These are phyloP conservation scores for Pharmacophagus antenor DNA, from an alignment of 2,888 invertebrate species.

Conservation along the genomic window DNA sequence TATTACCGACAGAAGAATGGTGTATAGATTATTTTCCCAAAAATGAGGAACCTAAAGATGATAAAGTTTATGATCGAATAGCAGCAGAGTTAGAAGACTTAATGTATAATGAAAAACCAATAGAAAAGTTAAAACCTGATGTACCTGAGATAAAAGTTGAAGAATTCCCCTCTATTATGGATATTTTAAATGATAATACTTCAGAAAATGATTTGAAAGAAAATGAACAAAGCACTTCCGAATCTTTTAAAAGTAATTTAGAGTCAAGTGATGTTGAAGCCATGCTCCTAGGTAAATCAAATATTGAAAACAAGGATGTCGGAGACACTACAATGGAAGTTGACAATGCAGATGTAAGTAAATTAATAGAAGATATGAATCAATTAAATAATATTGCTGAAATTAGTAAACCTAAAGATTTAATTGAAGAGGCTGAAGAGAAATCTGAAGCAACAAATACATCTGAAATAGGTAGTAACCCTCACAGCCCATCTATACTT, in stretches of 20 bases:
- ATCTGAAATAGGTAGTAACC: conserved; percentile 51
- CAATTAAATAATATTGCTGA: conserved; percentile 44
- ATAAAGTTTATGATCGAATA: conserved; percentile 76
- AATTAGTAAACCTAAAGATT: conserved; percentile 35
- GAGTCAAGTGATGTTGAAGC: conserved; percentile 75
- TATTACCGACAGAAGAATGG: conserved; percentile 72
- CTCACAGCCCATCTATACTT: conserved; percentile 68
- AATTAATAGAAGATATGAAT: conserved; percentile 52
- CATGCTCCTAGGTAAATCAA: conserved; percentile 65
- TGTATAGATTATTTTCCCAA: conserved; percentile 71
- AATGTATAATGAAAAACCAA: conserved; percentile 68
- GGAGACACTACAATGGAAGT: conserved; percentile 55
- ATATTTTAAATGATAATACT: conserved; percentile 62
- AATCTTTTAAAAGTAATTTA: conserved; percentile 55
- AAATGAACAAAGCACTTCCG: conserved; percentile 50
- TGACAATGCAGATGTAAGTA: conserved; percentile 50
- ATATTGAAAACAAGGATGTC: conserved; percentile 39
- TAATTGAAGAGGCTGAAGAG: conserved; percentile 32
- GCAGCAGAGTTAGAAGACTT: conserved; percentile 75
- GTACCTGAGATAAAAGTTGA: conserved; percentile 51
- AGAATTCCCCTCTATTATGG: conserved; percentile 75
- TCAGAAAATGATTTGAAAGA: conserved; percentile 47
- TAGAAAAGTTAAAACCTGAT: conserved; percentile 40
- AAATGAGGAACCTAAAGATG: conserved; percentile 65
- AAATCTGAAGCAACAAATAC: conserved; percentile 33